Base-by-base conservation (phyloP, 2,888 invertebrate genomes). In the Apamea monoglypha region DNA sequence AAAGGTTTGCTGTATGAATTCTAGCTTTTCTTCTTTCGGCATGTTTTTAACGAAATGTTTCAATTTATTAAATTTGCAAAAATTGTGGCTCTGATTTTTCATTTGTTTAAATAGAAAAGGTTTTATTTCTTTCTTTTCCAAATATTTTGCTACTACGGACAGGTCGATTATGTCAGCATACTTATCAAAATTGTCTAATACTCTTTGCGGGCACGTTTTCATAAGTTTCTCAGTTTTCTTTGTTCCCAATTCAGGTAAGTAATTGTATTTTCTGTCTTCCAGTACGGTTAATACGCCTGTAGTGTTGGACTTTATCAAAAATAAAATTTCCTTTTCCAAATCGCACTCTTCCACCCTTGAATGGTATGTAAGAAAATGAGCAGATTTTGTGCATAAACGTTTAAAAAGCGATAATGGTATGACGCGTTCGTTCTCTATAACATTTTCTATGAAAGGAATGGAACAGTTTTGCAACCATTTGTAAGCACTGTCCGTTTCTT, bases 1-100 rank as follows among this genome's bases (percentile, higher is more conserved):
- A 78, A 94, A 94, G 10, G 92, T 80, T 82, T 90, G 88, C 79
- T 92, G 94, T 6, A 95, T 86, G 83, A 95, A 95, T 70, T 94
- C 90, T 86, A 94, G 93, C 86, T 92, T 92, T 14, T 85, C 90
- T 71, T 94, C 92, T 76, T 86, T 84, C 7, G 95, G 94, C 82
- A 96, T 91, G 29, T 89, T 84, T 73, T 90, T 89, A 16, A 95
- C 78, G 76, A 96, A 95, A 78, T 91, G 89, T 86, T 91, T 92
- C n/a, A 96, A 82, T 70, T 90, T 92, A 1, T 91, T 83, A 72
- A 70, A 81, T 66, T 90, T 88, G 10, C 56, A 32, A 59, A 47
- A 82, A 64, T 92, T 91, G 83, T 91, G 91, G 40, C 78, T 77
- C 36, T 91, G 66, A 59, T 90, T 91, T 68, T 88, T 85, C 4